Evolutionary conservation across 2,113 vertebrate species (phyloP).

Genomic region (Bothrops jararaca): DNA sequence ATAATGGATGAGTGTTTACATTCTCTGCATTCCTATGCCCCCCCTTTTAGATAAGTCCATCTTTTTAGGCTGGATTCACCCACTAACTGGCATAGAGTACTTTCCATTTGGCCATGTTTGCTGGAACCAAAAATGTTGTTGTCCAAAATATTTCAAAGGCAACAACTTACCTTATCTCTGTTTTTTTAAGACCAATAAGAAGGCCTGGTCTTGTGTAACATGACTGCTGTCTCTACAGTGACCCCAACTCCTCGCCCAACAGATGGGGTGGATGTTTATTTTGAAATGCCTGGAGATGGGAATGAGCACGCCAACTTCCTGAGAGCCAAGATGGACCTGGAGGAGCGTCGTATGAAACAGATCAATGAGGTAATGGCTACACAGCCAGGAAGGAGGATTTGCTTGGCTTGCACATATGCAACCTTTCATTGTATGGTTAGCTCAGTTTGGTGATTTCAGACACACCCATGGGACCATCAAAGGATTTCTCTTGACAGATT

Average conservation of each 20-base stretch:
- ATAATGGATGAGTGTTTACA: background rate
- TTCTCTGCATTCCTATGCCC: background rate
- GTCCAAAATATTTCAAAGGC: background rate
- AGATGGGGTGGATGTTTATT: slow-evolving; percentile 89
- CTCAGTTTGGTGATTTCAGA: background rate
- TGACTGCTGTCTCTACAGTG: slow-evolving; percentile 31
- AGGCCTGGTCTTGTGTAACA: background rate
- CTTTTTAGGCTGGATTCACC: background rate
- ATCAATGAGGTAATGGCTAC: slow-evolving; percentile 81
- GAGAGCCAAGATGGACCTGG: slow-evolving; percentile 87
- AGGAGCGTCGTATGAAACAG: slow-evolving; percentile 87
- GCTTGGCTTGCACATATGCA: background rate
- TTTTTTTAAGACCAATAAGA: background rate
- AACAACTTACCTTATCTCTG: background rate
- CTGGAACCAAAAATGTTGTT: too few relatives aligned
- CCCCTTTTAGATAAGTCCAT: background rate
- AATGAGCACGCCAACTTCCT: slow-evolving; percentile 88
- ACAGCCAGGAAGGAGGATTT: background rate
- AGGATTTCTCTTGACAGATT: background rate
- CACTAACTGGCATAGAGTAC: background rate
- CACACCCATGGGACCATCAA: background rate
- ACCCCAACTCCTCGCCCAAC: slow-evolving; percentile 78
- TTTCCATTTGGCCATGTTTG: background rate
- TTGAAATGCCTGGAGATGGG: slow-evolving; percentile 86
- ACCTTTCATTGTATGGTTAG: background rate